phyloP scores from a whole-genome alignment of 2,113 vertebrate species.

The Oncorhynchus nerka region DNA sequence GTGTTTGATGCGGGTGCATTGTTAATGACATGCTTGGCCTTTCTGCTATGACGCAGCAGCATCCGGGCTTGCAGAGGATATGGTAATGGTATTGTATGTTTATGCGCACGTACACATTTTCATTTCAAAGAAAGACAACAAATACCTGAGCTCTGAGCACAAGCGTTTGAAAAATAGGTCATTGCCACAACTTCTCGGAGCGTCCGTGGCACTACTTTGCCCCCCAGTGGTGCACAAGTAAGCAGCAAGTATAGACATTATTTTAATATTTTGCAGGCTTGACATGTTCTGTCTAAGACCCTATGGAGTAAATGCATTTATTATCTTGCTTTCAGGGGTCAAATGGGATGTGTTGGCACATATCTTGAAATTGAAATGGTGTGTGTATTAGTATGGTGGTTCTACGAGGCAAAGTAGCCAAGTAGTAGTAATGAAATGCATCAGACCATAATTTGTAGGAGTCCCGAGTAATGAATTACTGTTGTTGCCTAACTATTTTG shows the following conservation, averaged over 20 bases:
- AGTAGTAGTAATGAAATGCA: no score
- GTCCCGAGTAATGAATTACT: no score
- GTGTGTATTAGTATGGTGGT: no score
- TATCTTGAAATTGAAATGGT: no score
- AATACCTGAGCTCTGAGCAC: constrained; percentile 59
- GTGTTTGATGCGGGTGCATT: constrained; percentile 27
- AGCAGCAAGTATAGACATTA: constrained; percentile 59
- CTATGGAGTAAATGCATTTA: no score
- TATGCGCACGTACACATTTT: constrained; percentile 60
- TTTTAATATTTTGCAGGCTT: constrained; percentile 55
- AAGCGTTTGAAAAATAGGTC: constrained; percentile 74
- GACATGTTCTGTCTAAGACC: no score
- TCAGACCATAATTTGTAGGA: no score
- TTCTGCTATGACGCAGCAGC: constrained; percentile 48
- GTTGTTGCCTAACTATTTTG: no score
- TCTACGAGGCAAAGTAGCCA: no score
- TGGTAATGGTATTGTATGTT: constrained; percentile 65
- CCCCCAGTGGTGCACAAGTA: constrained; percentile 71
- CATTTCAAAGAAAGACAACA: constrained; percentile 62
- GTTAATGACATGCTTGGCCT: constrained; percentile 47
- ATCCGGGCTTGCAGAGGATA: constrained; percentile 41
- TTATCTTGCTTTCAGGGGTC: no score
- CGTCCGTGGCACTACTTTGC: constrained; percentile 74
- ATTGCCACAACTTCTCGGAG: constrained; percentile 49
- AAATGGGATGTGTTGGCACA: no score